These are phyloP conservation scores for Meloe dianella DNA, from an alignment of 2,888 invertebrate species.

Conservation along the genomic window DNA sequence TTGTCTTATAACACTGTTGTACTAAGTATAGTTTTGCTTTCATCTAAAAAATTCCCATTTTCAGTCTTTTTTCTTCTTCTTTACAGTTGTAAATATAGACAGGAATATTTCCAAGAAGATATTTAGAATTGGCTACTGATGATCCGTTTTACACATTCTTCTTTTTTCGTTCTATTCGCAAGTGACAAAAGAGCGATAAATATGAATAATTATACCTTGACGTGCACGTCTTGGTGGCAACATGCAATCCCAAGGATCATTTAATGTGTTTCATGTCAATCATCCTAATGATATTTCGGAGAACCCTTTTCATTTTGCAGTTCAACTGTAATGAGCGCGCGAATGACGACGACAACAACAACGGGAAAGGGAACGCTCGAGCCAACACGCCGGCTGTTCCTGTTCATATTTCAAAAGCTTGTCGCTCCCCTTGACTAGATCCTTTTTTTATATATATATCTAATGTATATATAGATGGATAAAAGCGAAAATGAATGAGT, in stretches of 20 bases:
- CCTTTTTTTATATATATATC: conserved; percentile 18
- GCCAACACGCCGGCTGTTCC: conserved; percentile 42
- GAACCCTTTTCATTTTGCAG: conserved; percentile 54
- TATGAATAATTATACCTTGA: conserved; percentile 57
- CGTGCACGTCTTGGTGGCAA: conserved; percentile 49
- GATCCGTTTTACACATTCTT: neutral
- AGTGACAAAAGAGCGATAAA: conserved; percentile 51
- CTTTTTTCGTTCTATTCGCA: conserved; percentile 10
- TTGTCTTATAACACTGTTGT: conserved; percentile 1
- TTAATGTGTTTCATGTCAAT: conserved; percentile 59
- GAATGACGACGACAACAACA: conserved; percentile 34
- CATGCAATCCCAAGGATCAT: conserved; percentile 58
- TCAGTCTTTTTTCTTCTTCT: neutral
- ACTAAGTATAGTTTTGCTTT: conserved; percentile 6
- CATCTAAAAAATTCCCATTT: neutral
- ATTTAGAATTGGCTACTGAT: neutral
- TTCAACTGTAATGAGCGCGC: conserved; percentile 48
- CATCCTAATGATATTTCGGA: conserved; percentile 58
- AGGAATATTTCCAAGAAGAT: neutral
- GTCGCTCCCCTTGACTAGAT: conserved; percentile 31
- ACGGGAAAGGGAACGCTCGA: neutral
- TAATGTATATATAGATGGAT: neutral
- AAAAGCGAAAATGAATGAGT: neutral
- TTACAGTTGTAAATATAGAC: neutral
- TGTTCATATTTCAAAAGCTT: conserved; percentile 43